Conservation (phyloP, 2,797 vertebrate species). For the Jordanella pulchra region DNA sequence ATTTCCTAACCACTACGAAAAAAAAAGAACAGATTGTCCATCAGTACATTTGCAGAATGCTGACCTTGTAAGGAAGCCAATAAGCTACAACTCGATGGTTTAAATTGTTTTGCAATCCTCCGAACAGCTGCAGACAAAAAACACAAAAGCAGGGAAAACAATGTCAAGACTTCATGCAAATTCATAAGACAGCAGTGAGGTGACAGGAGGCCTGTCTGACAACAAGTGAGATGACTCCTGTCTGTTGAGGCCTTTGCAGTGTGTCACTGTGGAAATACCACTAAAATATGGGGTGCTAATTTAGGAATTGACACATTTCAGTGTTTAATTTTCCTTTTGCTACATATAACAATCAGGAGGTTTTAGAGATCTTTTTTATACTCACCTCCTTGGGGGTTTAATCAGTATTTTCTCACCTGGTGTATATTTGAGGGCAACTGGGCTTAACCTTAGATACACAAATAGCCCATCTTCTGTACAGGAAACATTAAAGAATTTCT, state of each 20-base stretch:
- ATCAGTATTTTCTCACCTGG: constrained; percentile 76
- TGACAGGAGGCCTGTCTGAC: constrained; percentile 71
- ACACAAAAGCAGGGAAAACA: constrained; percentile 8
- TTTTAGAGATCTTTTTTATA: constrained; percentile 73
- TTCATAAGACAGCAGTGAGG: constrained; percentile 56
- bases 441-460: constrained; percentile 59
- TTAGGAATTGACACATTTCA: constrained; percentile 77
- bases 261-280: constrained; percentile 64
- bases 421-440: constrained; percentile 61
- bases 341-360: constrained; percentile 77
- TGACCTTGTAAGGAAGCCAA: constrained; percentile 24
- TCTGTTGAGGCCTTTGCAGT: constrained; percentile 62
- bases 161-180: constrained; percentile 50
- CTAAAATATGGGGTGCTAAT: constrained; percentile 86
- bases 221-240: constrained; percentile 70
- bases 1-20: constrained; percentile 54
- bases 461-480: constrained; percentile 30
- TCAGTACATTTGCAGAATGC: constrained; percentile 27
- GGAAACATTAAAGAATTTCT: constrained; percentile 5
- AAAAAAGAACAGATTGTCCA: constrained; percentile 40
- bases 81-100: background rate
- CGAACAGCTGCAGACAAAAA: constrained; percentile 5
- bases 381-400: constrained; percentile 69
- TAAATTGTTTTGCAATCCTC: background rate
- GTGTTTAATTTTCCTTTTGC: constrained; percentile 67